Base-by-base conservation (phyloP, 2,797 vertebrate genomes). In the Takifugu ocellatus region DNA sequence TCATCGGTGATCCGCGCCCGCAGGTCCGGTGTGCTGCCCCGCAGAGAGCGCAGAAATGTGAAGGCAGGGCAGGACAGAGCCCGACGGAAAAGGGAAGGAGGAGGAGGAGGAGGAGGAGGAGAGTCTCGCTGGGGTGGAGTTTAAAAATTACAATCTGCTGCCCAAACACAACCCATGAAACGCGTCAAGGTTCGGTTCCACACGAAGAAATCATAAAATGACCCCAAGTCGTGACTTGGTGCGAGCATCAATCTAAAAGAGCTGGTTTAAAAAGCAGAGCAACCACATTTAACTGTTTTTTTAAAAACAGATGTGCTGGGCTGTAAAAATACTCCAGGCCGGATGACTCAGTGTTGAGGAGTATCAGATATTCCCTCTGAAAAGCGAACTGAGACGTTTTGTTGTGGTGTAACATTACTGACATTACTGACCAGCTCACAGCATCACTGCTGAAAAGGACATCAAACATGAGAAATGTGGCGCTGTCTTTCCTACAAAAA, bases 101-200 rank as follows among this genome's bases (percentile, higher is more conserved):
- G 25, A 1, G 49, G 26, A 16, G 4, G 26, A 25, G 25, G 10
- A 45, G n/a, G 49, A 15, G 39, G n/a, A 39, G 12, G 45, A 7
- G 61, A 12, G 27, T 3, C 2, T 4, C 11, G 70, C 62, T 73
- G 56, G 78, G 85, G 87, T 79, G 87, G 85, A 85, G 87, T 77
- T 80, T 71, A 54, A 58, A 70, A 69, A 68, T 77, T 68, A 67
- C 54, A 10, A 48, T 51, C 47, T 68, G 67, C 21, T 58, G 49
- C 39, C 51, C 21, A 21, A 52, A 52, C 29, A 25, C 21, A 48
- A 21, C 25, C 17, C 10, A 21, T 16, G 10, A 47, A 25, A 25
- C 8, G 3, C 21, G 21, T 14, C 46, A 33, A 24, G 27, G 2
- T 47, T 44, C 17, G n/a, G 43, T 16, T 17, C n/a, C n/a, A 44